These are phyloP conservation scores for Notospermus geniculatus DNA, from an alignment of 1,140 invertebrate species.

Conservation along the genomic window DNA sequence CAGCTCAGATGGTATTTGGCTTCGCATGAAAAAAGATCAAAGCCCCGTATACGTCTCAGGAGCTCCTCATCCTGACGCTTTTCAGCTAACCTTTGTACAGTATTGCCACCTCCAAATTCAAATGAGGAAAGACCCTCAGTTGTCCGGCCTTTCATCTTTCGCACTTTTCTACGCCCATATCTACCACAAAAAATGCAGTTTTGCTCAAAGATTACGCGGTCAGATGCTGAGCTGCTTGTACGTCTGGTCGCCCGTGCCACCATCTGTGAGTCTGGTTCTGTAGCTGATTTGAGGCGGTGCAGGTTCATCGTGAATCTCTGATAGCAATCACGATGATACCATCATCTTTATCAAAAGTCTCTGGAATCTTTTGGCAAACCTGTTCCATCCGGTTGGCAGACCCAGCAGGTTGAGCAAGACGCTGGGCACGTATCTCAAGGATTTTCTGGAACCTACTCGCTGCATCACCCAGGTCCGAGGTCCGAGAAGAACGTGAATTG, in stretches of 20 bases:
- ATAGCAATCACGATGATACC: background rate
- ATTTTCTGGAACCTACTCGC: background rate
- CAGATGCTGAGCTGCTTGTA: too few species aligned
- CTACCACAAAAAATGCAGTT: slow-evolving; percentile 3
- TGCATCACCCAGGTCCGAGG: background rate
- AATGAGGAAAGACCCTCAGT: background rate
- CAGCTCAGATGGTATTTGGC: background rate
- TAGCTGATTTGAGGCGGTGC: background rate
- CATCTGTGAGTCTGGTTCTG: background rate
- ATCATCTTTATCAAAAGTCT: background rate
- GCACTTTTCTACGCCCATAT: background rate
- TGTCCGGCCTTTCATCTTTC: background rate
- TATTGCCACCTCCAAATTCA: background rate
- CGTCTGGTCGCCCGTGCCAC: too few species aligned
- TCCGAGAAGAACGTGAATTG: background rate
- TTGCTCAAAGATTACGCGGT: background rate
- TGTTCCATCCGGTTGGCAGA: background rate
- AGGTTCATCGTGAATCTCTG: too few species aligned
- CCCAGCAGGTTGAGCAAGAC: background rate
- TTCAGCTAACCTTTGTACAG: background rate
- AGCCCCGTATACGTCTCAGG: background rate
- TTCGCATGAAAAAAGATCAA: background rate
- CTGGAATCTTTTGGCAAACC: background rate
- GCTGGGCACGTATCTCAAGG: background rate
- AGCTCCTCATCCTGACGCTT: background rate